These are phyloP conservation scores for Cataglyphis cursor DNA, from an alignment of 2,888 invertebrate genomes.

Conservation along the genomic window DNA sequence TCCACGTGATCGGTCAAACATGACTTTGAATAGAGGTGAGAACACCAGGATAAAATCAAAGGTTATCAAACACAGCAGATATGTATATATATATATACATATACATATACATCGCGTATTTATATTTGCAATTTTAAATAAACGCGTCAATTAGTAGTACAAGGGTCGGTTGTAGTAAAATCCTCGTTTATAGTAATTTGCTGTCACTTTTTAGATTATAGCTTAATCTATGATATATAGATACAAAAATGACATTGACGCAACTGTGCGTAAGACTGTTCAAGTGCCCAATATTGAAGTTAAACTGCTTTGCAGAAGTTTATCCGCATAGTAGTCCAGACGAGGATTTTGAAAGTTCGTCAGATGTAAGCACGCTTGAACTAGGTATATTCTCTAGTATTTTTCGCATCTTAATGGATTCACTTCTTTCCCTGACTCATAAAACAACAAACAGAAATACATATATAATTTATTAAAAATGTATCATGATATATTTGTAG, in stretches of 20 bases:
- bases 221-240: background rate
- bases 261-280: background rate
- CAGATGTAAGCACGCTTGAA: constrained; percentile 18
- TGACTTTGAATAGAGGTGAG: too few species aligned
- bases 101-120: too few species aligned
- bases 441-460: background rate
- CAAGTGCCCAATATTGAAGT: constrained; percentile 28
- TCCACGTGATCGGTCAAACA: too few species aligned
- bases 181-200: constrained; percentile 5
- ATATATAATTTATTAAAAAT: background rate
- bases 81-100: background rate
- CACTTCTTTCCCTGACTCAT: constrained; percentile 7
- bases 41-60: too few species aligned
- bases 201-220: constrained; percentile 6
- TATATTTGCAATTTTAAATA: background rate
- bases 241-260: constrained; percentile 15
- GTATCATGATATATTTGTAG: constrained; percentile 12
- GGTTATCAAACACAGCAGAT: too few species aligned
- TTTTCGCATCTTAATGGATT: constrained; percentile 7
- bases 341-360: constrained; percentile 20
- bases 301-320: constrained; percentile 36
- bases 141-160: background rate
- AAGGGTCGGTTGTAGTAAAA: background rate
- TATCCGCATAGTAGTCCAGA: background rate
- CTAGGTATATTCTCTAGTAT: constrained; percentile 19